Evolutionary conservation across 1,140 invertebrate genomes (phyloP).

Genomic region (Drosophila lini): DNA sequence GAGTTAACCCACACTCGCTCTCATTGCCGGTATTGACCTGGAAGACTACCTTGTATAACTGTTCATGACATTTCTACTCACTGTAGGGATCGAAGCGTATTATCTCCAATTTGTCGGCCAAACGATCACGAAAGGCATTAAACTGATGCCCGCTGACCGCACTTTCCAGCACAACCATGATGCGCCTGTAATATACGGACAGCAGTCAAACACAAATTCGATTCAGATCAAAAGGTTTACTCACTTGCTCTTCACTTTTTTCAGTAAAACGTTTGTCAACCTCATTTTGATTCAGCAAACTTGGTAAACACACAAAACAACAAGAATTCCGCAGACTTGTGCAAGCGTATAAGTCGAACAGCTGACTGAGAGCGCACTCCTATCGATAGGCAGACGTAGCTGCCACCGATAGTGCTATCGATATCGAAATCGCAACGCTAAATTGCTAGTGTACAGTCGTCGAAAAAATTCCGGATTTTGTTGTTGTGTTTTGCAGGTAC

Average conservation of each 20-base stretch:
- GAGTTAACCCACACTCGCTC: neutral
- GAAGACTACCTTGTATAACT: neutral
- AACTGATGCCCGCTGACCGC: constrained; percentile 90
- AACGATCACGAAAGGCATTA: constrained; percentile 88
- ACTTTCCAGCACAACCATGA: constrained; percentile 92
- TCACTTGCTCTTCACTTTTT: constrained; percentile 79
- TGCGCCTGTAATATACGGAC: constrained; percentile 84
- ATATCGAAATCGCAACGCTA: neutral
- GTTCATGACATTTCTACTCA: constrained; percentile 84
- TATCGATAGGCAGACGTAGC: constrained; percentile 2
- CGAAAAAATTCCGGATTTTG: constrained; percentile 10
- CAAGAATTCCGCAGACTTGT: constrained; percentile 6
- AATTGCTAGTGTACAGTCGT: constrained; percentile 26
- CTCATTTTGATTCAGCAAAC: constrained; percentile 44
- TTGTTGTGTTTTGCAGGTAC: constrained; percentile 17
- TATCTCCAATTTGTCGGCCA: constrained; percentile 91
- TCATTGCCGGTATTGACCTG: no score
- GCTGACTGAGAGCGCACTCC: neutral
- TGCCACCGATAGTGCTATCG: neutral
- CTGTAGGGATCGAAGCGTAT: constrained; percentile 91
- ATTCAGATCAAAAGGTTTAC: neutral
- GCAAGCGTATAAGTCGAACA: constrained; percentile 9
- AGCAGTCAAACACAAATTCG: constrained; percentile 45
- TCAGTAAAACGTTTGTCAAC: constrained; percentile 62
- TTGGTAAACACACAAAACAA: neutral